Evolutionary conservation across 2,797 vertebrate species (phyloP), one percentile per base, ranked within the genome.

Genomic region (Microtus agrestis): DNA sequence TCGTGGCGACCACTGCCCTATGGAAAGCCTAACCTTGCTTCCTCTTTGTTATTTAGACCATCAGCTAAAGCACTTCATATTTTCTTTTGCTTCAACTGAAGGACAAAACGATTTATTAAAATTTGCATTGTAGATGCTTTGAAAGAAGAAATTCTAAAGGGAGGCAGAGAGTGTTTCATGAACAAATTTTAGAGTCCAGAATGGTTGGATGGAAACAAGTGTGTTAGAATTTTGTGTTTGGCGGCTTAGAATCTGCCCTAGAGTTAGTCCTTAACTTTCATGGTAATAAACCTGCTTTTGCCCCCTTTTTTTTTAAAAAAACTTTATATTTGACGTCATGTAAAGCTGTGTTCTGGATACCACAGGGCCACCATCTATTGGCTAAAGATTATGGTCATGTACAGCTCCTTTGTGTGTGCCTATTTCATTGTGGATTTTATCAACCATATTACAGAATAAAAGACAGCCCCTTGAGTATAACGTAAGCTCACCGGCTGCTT

Each of bases 81-180:
- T 91, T 96, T 87, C 23, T 86, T 94, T 74, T 80, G 82, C 74
- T 76, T 31, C 88, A 48, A 46, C 37, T 89, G 86, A 91, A 82
- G 89, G 85, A 79, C 23, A 63, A 78, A 79, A 0, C 74, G 61
- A 17, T 85, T 93, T 92, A 69, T 87, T 87, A 78, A 89, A 65
- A 40, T 67, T 93, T 91, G 56, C 43, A 76, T 27, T 43, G 6
- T 84, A 65, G 56, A 59, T 92, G 48, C n/a, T 89, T 89, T 96
- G 87, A 92, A 92, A 91, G n/a, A 93, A 95, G 37, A 94, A 92
- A 89, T 95, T 78, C 89, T 29, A 80, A 87, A 92, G 48, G 92
- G 54, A 40, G 3, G 29, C 76, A 96, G 21, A 82, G 10, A 94
- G 67, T 74, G 65, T 54, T 94, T 19, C 25, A 40, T 92, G 15